Percentiles rank a stretch among this genome's conserved stretches.
Evolutionary conservation across 2,113 vertebrate genomes (phyloP).

Genomic region (Esox niger): DNA sequence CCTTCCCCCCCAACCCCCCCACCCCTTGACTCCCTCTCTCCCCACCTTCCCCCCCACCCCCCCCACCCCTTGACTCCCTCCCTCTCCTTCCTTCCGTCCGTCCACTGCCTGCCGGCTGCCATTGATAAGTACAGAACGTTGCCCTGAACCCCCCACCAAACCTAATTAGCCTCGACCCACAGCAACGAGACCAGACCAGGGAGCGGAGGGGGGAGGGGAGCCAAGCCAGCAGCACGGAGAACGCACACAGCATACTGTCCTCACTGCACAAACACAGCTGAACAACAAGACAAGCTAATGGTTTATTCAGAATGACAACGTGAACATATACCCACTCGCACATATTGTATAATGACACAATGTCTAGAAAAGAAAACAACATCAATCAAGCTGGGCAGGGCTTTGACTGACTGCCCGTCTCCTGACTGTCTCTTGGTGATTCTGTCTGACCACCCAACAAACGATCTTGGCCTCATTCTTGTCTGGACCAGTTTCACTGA

Average conservation of each 20-base stretch:
- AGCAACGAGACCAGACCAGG: conserved; percentile 55
- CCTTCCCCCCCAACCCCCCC: too few relatives aligned
- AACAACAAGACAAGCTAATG: conserved; percentile 42
- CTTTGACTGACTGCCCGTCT: conserved; percentile 58
- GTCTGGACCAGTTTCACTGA: conserved; percentile 67
- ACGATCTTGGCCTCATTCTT: conserved; percentile 66
- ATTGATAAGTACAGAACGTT: conserved; percentile 65
- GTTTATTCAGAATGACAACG: too few relatives aligned
- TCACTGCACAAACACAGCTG: conserved; percentile 55
- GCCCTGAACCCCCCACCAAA: conserved; percentile 61
- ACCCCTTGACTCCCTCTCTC: too few relatives aligned
- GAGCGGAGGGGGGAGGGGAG: conserved; percentile 26
- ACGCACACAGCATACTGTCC: not conserved
- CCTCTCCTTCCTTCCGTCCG: conserved; percentile 25
- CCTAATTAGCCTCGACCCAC: conserved; percentile 66
- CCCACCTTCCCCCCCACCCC: too few relatives aligned
- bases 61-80: too few relatives aligned
- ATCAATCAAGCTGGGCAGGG: conserved; percentile 44
- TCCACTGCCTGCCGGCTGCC: conserved; percentile 63
- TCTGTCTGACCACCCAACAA: conserved; percentile 71
- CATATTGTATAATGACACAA: conserved; percentile 34
- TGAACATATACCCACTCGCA: conserved; percentile 39
- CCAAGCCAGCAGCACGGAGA: conserved; percentile 11
- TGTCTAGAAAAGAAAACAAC: conserved; percentile 23
- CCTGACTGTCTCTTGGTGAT: conserved; percentile 66